Evolutionary conservation across 2,888 invertebrate genomes (phyloP).

Genomic region (Pandemis corylana): DNA sequence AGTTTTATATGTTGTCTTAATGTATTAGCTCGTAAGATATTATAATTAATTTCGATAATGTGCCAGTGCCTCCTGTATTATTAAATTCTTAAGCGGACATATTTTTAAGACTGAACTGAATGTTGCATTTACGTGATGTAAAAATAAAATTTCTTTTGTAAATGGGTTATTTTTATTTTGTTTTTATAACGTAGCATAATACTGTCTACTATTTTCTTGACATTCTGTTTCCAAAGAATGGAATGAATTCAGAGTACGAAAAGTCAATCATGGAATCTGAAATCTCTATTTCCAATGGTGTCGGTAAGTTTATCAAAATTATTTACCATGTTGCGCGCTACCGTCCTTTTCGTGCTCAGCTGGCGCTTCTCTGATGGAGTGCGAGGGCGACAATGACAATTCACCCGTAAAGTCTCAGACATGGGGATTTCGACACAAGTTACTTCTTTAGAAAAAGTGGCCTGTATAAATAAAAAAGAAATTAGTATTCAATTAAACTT

Average conservation of each 20-base stretch:
- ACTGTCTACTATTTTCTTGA: neutral
- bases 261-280: neutral
- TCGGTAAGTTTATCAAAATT: neutral
- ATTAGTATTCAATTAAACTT: neutral
- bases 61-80: conserved; percentile 81
- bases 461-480: conserved; percentile 2
- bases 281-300: neutral
- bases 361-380: neutral
- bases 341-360: neutral
- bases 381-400: too few relatives aligned
- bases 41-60: conserved; percentile 53
- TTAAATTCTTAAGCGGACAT: conserved; percentile 67
- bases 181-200: neutral
- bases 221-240: neutral
- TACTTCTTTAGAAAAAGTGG: neutral
- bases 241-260: too few relatives aligned
- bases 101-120: conserved; percentile 81
- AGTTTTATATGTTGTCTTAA: conserved; percentile 33
- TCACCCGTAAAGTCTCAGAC: neutral
- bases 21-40: conserved; percentile 35
- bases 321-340: neutral
- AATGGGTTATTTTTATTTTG: conserved; percentile 24
- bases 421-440: neutral
- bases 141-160: conserved; percentile 67
- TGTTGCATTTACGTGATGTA: conserved; percentile 77